These are phyloP conservation scores for Aplidium turbinatum DNA, from an alignment of 23 tunicate genomes.

Conservation along the genomic window DNA sequence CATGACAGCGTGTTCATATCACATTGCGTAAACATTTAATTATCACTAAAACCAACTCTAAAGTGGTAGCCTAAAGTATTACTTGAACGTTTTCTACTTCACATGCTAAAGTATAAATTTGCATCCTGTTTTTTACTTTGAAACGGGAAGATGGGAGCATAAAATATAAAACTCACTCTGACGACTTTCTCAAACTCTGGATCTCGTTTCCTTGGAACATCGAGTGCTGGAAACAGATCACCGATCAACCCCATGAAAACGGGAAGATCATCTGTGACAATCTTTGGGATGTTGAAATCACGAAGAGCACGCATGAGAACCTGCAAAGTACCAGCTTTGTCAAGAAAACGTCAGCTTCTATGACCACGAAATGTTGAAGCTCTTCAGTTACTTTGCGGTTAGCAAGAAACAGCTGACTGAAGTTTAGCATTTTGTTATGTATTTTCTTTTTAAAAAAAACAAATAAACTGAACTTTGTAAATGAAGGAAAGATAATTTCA, in stretches of 20 bases:
- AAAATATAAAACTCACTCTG: conserved; percentile 67
- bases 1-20: not conserved
- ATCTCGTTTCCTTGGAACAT: conserved; percentile 95
- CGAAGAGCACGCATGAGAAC: conserved; percentile 97
- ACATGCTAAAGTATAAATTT: no score
- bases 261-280: conserved; percentile 97
- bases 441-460: no score
- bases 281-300: conserved; percentile 98
- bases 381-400: not conserved
- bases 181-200: conserved; percentile 94
- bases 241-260: conserved; percentile 97
- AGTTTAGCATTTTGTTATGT: no score
- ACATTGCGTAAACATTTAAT: not conserved
- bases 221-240: conserved; percentile 95
- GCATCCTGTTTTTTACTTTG: not conserved
- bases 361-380: not conserved
- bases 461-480: not conserved
- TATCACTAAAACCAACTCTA: not conserved
- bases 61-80: no score
- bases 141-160: not conserved
- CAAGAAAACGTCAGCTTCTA: not conserved
- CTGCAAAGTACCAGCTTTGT: conserved; percentile 27
- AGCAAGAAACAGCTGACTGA: no score
- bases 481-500: not conserved
- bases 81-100: no score